Conservation (phyloP, 2,797 vertebrate genomes). For the Oreochromis grahami region DNA sequence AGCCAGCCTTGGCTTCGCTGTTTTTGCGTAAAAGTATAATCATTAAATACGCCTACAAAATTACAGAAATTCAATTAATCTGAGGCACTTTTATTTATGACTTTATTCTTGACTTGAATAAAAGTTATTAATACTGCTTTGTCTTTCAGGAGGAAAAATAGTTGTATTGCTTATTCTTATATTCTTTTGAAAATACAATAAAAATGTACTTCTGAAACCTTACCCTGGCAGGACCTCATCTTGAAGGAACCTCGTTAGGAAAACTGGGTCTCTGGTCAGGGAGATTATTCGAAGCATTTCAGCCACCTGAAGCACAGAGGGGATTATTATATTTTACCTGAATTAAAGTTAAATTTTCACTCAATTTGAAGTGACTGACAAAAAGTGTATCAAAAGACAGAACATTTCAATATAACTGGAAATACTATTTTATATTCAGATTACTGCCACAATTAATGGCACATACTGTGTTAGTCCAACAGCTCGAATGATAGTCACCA, state of each 20-base stretch:
- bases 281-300: constrained; percentile 88
- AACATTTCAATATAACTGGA: neutral
- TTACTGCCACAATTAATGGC: neutral
- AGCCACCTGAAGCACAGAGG: constrained; percentile 76
- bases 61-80: neutral
- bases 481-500: neutral
- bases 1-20: neutral
- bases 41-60: neutral
- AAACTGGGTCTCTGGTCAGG: constrained; percentile 85
- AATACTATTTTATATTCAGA: neutral
- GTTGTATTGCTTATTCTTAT: neutral
- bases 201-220: neutral
- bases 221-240: constrained; percentile 84
- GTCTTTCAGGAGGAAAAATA: neutral
- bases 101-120: neutral
- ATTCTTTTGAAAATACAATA: neutral
- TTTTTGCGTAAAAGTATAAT: neutral
- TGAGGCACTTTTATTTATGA: neutral
- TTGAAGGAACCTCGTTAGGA: constrained; percentile 83
- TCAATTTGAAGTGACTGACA: neutral
- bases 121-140: neutral
- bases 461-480: neutral
- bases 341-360: neutral
- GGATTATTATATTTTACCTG: neutral
- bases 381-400: neutral